A percentile compares a stretch with the other conserved stretches of the same genome.
Evolutionary conservation across 2,888 invertebrate species (phyloP).

Genomic region (Blastobasis adustella): DNA sequence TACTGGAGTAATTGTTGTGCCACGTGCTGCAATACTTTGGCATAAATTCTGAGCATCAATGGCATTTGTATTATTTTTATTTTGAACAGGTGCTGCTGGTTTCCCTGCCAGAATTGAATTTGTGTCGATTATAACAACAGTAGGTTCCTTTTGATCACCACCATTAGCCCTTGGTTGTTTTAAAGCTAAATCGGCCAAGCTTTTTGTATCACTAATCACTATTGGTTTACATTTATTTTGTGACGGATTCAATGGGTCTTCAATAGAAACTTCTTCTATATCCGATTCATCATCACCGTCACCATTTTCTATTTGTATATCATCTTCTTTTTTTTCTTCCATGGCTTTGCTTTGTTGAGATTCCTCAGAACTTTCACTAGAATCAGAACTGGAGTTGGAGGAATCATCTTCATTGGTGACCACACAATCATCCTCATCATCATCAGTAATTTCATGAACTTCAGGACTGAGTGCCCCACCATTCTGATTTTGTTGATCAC

Average conservation of each 20-base stretch:
- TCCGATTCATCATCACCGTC: constrained; percentile 41
- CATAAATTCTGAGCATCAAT: constrained; percentile 57
- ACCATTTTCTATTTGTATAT: constrained; percentile 71
- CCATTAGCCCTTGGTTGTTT: constrained; percentile 64
- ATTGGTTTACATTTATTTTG: constrained; percentile 64
- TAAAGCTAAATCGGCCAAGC: constrained; percentile 80
- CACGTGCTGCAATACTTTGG: constrained; percentile 64
- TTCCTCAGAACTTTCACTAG: constrained; percentile 76
- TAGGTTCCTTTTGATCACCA: constrained; percentile 81
- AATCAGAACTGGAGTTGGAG: constrained; percentile 72
- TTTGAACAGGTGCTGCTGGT: constrained; percentile 27
- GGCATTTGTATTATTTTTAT: constrained; percentile 35
- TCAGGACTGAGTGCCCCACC: constrained; percentile 57
- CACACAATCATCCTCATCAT: constrained; percentile 72
- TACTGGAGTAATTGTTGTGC: constrained; percentile 74
- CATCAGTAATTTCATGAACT: constrained; percentile 73
- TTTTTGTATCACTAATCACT: constrained; percentile 84
- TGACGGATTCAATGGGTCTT: constrained; percentile 77
- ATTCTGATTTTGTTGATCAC: constrained; percentile 59
- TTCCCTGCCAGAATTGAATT: constrained; percentile 77
- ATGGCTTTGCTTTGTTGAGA: constrained; percentile 58
- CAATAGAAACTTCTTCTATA: constrained; percentile 75
- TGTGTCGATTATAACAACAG: constrained; percentile 90
- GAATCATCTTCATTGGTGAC: constrained; percentile 60
- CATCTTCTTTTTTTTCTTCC: constrained; percentile 74